These are phyloP conservation scores for Pterocles burchelli DNA, from an alignment of 2,113 vertebrate species.

Conservation along the genomic window DNA sequence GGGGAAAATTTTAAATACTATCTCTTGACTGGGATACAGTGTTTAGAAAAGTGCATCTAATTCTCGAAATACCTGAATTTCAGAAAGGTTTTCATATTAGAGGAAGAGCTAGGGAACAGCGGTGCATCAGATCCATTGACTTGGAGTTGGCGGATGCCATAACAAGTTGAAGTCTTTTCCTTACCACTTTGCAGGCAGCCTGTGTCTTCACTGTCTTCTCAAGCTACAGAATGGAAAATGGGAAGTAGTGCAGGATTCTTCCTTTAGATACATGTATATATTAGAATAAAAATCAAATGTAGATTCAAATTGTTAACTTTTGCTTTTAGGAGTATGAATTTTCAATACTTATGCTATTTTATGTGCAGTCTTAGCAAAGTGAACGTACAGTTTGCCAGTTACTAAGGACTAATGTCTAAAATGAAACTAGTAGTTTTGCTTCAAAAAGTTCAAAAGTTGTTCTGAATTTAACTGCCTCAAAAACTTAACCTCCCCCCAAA, in stretches of 20 bases:
- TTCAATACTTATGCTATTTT: background rate
- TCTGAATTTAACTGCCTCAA: background rate
- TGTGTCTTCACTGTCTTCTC: background rate
- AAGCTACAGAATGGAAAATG: background rate
- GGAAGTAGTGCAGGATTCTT: background rate
- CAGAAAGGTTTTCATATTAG: background rate
- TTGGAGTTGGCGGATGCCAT: accelerated
- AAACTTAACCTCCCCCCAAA: background rate
- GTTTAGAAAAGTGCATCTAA: background rate
- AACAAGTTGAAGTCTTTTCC: background rate
- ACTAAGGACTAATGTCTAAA: background rate
- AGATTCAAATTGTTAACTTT: background rate
- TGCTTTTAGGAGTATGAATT: background rate
- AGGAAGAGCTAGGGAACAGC: background rate
- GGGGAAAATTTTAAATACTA: background rate
- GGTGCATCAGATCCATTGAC: background rate
- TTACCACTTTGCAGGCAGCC: background rate
- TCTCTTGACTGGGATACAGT: background rate
- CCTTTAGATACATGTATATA: background rate
- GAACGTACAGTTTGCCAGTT: background rate
- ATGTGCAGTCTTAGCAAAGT: background rate
- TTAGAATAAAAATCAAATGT: background rate
- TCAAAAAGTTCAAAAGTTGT: background rate
- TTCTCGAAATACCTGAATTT: background rate
- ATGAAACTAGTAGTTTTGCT: background rate